Conservation (phyloP, 23 tunicate species). For the Ascidia mentula region DNA sequence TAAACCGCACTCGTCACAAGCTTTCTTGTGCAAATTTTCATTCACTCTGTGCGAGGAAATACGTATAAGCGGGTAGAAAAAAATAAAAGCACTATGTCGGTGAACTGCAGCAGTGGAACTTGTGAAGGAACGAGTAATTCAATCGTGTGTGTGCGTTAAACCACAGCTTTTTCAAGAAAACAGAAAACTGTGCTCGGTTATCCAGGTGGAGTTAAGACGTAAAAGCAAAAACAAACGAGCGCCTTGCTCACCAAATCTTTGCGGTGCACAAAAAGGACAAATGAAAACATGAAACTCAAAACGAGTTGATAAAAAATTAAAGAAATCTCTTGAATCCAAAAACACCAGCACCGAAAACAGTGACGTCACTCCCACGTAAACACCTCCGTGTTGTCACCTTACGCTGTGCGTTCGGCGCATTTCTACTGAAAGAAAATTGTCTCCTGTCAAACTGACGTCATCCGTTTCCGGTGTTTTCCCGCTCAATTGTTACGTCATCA, state of each 20-base stretch:
- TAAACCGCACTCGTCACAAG: no score
- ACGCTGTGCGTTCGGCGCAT: neutral
- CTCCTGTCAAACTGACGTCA: neutral
- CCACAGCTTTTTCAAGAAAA: no score
- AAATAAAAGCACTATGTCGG: neutral
- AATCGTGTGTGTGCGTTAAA: no score
- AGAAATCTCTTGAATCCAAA: no score
- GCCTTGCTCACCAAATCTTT: no score
- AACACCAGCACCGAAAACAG: neutral
- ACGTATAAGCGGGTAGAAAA: neutral
- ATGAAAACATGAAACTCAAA: no score
- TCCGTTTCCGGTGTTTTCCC: neutral
- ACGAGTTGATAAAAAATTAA: no score
- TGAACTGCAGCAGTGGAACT: neutral
- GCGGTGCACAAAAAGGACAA: no score
- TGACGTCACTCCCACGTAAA: neutral
- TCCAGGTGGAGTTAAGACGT: no score
- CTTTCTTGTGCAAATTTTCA: neutral
- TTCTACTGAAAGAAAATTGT: conserved; percentile 4
- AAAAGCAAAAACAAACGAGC: no score
- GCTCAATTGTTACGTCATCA: neutral
- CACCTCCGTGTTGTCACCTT: neutral
- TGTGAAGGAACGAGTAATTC: neutral
- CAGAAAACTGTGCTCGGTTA: no score
- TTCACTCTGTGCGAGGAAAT: neutral